Conservation (phyloP, 64 coral and sea anemone genomes). For the Porites australiensis region DNA sequence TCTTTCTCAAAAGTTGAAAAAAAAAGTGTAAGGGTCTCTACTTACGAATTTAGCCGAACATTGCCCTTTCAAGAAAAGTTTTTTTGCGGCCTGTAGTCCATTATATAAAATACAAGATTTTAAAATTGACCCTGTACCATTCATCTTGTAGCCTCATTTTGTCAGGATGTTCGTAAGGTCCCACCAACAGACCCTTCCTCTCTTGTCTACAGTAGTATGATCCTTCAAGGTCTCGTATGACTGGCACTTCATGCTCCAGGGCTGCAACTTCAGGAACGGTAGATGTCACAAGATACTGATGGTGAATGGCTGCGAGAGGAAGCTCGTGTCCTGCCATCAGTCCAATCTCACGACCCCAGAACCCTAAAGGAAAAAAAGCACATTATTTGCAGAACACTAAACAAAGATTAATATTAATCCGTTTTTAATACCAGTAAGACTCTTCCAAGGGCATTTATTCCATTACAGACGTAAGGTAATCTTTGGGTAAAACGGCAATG, state of each 20-base stretch:
- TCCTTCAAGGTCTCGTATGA: constrained; percentile 90
- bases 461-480: too few species aligned
- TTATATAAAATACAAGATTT: too few species aligned
- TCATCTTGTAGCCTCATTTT: constrained; percentile 94
- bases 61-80: too few species aligned
- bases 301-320: constrained; percentile 87
- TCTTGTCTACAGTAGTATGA: constrained; percentile 90
- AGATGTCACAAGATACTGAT: constrained; percentile 93
- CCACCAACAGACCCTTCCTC: constrained; percentile 78
- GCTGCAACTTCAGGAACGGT: constrained; percentile 90
- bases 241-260: constrained; percentile 85
- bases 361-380: constrained; percentile 36
- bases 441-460: too few species aligned
- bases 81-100: too few species aligned
- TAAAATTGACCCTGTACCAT: constrained; percentile 62
- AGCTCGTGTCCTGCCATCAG: constrained; percentile 84
- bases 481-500: too few species aligned
- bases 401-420: too few species aligned
- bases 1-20: too few species aligned
- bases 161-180: constrained; percentile 88
- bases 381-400: background rate
- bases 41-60: too few species aligned
- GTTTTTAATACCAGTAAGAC: too few species aligned
- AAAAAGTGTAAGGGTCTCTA: too few species aligned
- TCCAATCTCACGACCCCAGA: constrained; percentile 95